A percentile compares a stretch with the other conserved stretches of the same genome.
Evolutionary conservation across 2,888 invertebrate species (phyloP).

Genomic region (Nomada hirtipes): DNA sequence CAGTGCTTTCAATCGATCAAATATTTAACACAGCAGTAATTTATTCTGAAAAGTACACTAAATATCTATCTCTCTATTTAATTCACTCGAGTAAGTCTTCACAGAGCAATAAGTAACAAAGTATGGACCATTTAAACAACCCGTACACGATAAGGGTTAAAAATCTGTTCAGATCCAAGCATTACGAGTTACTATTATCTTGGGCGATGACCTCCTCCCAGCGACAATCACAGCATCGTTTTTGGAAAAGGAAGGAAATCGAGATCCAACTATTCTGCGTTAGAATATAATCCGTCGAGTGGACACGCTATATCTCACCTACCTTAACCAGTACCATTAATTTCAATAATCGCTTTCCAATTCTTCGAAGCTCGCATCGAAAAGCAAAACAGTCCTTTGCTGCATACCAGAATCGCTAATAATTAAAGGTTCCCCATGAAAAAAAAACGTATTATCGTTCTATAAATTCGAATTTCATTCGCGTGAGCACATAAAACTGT

Average conservation of each 20-base stretch:
- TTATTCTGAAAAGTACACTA: not conserved
- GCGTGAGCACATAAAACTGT: not conserved
- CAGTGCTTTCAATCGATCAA: too few species aligned
- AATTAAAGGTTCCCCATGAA: not conserved
- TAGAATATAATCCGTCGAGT: constrained; percentile 1
- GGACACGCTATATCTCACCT: constrained; percentile 1
- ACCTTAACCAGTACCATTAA: not conserved
- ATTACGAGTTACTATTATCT: constrained; percentile 31
- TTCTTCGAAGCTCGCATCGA: not conserved
- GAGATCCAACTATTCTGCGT: not conserved
- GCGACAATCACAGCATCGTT: constrained; percentile 36
- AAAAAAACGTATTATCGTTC: not conserved
- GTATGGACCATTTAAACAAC: constrained; percentile 41
- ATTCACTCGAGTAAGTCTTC: constrained; percentile 1
- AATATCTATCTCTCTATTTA: not conserved
- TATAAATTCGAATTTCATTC: not conserved
- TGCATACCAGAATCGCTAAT: not conserved
- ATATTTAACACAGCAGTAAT: not conserved
- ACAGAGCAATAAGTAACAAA: constrained; percentile 33
- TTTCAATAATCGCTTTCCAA: constrained; percentile 14
- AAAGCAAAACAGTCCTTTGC: not conserved
- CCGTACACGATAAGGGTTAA: constrained; percentile 45
- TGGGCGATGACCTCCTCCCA: constrained; percentile 46
- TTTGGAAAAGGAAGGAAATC: not conserved
- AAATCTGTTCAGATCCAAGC: constrained; percentile 15